phyloP scores from a whole-genome alignment of 1,140 invertebrate genomes.

The Nixonia krombeini region DNA sequence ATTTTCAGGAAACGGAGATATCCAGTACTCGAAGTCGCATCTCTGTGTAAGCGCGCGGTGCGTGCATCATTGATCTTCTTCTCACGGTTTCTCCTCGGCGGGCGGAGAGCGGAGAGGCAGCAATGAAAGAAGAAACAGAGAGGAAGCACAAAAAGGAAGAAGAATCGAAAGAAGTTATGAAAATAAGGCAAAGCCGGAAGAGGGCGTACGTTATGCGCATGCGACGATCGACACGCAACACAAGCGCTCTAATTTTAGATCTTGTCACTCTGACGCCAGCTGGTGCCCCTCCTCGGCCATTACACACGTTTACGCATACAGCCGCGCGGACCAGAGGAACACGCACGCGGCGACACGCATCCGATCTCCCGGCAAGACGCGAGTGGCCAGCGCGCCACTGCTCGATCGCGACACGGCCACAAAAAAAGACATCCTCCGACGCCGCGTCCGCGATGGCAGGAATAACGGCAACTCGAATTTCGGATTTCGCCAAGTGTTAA shows the following conservation, averaged over 20 bases:
- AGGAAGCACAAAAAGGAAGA: slow-evolving; percentile 44
- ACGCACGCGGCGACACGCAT: slow-evolving; percentile 21
- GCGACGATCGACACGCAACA: slow-evolving; percentile 70
- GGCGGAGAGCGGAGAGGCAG: slow-evolving; percentile 25
- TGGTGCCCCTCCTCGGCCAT: slow-evolving; percentile 67
- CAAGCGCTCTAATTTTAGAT: slow-evolving; percentile 71
- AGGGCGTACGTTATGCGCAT: slow-evolving; percentile 69
- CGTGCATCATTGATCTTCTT: slow-evolving; percentile 60
- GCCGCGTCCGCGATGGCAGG: no score
- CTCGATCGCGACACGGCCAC: no score
- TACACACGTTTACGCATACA: slow-evolving; percentile 67
- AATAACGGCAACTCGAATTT: no score
- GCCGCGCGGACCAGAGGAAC: slow-evolving; percentile 7
- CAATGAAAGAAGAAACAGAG: slow-evolving; percentile 37
- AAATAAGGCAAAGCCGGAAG: slow-evolving; percentile 69
- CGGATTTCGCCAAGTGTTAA: no score
- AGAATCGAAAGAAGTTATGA: slow-evolving; percentile 66
- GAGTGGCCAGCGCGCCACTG: neutral
- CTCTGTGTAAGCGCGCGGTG: slow-evolving; percentile 16
- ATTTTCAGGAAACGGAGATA: neutral
- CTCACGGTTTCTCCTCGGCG: slow-evolving; percentile 61
- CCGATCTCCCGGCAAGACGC: slow-evolving; percentile 10
- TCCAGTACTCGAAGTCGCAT: no score
- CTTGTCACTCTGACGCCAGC: slow-evolving; percentile 71
- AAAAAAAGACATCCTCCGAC: no score